Percentiles rank a stretch among this genome's conserved stretches.
Evolutionary conservation across 2,888 invertebrate species (phyloP).

Genomic region (Tipula helvola): DNA sequence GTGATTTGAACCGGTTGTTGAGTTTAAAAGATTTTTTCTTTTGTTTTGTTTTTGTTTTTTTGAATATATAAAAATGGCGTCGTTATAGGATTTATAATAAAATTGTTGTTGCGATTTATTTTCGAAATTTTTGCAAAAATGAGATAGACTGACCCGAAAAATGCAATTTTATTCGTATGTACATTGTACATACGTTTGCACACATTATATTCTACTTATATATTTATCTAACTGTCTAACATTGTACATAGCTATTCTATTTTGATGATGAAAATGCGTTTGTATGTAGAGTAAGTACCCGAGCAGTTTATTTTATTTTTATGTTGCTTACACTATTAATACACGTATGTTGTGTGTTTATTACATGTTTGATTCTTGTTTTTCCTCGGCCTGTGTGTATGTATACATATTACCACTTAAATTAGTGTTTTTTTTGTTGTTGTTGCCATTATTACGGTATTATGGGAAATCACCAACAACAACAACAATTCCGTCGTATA

Average conservation of each 20-base stretch:
- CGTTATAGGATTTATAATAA: not conserved
- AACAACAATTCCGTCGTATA: not conserved
- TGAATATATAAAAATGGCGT: not conserved
- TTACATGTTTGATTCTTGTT: not conserved
- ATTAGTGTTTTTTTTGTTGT: not conserved
- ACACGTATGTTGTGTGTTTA: not conserved
- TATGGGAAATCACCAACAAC: not conserved
- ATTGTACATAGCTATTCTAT: not conserved
- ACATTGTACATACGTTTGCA: not conserved
- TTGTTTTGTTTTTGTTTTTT: not conserved
- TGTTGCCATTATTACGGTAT: not conserved
- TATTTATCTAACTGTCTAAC: not conserved
- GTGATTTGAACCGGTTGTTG: not conserved
- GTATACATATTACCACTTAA: not conserved
- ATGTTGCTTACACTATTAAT: not conserved
- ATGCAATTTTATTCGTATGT: not conserved
- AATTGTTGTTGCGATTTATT: not conserved
- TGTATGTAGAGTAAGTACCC: not conserved
- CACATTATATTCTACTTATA: not conserved
- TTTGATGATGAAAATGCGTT: not conserved
- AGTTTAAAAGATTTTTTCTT: not conserved
- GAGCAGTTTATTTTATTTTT: not conserved
- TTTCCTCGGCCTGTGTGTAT: not conserved
- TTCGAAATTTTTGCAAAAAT: not conserved
- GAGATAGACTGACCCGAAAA: not conserved